Evolutionary conservation across 2,113 vertebrate genomes (phyloP).

Genomic region (Zosterops borbonicus): DNA sequence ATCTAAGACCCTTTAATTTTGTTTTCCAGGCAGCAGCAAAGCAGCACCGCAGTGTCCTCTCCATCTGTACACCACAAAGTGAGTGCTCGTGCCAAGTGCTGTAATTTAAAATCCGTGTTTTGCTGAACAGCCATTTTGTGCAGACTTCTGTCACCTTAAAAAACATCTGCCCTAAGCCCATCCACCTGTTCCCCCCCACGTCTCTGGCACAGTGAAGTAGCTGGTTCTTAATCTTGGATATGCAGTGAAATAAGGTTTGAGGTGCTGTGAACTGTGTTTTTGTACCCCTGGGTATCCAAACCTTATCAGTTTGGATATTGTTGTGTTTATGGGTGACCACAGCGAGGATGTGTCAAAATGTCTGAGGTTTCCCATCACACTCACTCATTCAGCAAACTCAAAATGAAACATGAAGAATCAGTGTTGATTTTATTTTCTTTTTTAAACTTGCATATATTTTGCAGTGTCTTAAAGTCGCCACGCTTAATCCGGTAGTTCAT

Average conservation of each 20-base stretch:
- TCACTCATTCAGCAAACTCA: neutral
- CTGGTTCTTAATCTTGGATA: neutral
- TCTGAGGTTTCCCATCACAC: neutral
- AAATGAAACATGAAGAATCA: neutral
- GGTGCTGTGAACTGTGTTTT: neutral
- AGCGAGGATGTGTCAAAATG: neutral
- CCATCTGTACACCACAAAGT: constrained; percentile 68
- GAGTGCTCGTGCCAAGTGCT: constrained; percentile 38
- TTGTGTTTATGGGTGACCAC: neutral
- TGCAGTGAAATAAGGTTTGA: neutral
- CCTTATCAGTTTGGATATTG: neutral
- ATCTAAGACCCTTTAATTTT: constrained; percentile 23
- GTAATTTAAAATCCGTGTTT: neutral
- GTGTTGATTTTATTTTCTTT: neutral
- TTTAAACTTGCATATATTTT: neutral
- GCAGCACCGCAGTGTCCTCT: constrained; percentile 39
- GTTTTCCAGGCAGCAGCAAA: constrained; percentile 66
- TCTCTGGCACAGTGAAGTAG: neutral
- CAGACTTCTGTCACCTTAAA: constrained; percentile 25
- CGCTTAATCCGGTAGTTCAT: neutral
- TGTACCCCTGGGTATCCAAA: neutral
- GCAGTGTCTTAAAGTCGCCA: neutral
- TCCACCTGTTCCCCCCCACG: neutral
- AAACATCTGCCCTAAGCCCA: neutral
- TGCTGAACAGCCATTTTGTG: constrained; percentile 18